Evolutionary conservation across 2,888 invertebrate species (phyloP), one percentile per base, ranked within the genome.

Genomic region (Lepidocyrtinus sp.): DNA sequence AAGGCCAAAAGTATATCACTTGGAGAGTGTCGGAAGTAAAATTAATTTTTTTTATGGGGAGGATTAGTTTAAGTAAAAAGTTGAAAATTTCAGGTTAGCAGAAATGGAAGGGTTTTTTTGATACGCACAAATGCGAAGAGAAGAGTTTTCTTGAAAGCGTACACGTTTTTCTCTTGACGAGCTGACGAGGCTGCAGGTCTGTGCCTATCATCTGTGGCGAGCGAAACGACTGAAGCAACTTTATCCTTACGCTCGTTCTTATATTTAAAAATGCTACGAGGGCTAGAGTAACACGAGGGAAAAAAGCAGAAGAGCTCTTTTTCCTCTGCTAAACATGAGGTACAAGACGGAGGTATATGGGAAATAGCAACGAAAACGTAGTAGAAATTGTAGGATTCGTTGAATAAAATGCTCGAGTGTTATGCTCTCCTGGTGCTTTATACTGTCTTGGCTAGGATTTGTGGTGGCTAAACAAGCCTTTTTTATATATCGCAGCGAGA

Each of bases 121-220:
- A 5, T 36, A 36, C 36, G 36, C 36, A 36, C 36, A 36, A 12
- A 36, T 5, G 12, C 36, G 36, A 36, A n/a, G 36, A 36, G 36
- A 36, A 36, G 12, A 36, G 36, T 36, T 5, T 36, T 36, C n/a
- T 36, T 36, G 36, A 45, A 61, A 75, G 69, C 61, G 72, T 72
- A 77, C 77, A 77, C 77, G 77, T 72, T 77, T 77, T 77, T 50
- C 62, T 67, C 19, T 21, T 36, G 25, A 67, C 59, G 59, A 70
- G 64, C 21, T 15, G 27, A 61, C 71, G 71, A 77, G 71, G 46
- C 61, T 61, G 62, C 64, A 71, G 72, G 72, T 59, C 72, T 72
- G 27, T 77, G 77, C 77, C 77, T 77, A 77, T 77, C 76, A 72
- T 77, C 77, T 72, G 77, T 72, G 77, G 77, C 77, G 65, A 77